Percentiles rank a stretch among this genome's conserved stretches.
These are phyloP conservation scores for Morbakka virulenta DNA, from an alignment of 30 jellyfish, hydroid and myxozoan species.

Conservation along the genomic window DNA sequence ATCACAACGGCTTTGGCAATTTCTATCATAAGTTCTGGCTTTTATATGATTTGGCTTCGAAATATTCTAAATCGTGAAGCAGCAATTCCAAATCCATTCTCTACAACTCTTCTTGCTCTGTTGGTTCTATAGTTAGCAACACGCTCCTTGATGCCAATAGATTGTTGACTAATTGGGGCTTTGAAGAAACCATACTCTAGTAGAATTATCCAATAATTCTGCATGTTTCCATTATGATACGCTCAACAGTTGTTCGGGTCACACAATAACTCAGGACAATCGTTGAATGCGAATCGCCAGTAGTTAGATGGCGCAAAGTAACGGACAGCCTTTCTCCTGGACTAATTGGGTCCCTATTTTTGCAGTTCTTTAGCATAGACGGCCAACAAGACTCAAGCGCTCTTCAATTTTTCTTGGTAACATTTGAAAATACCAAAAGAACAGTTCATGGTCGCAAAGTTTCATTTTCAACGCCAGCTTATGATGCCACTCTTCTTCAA, in stretches of 20 bases:
- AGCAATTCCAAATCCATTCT: constrained; percentile 61
- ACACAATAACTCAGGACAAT: constrained; percentile 66
- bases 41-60: constrained; percentile 64
- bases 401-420: constrained; percentile 29
- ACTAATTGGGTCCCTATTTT: constrained; percentile 35
- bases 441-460: constrained; percentile 44
- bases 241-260: constrained; percentile 51
- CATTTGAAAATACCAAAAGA: constrained; percentile 30
- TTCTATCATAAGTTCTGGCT: constrained; percentile 33
- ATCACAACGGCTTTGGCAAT: constrained; percentile 60
- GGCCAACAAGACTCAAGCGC: constrained; percentile 47
- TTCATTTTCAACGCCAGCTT: constrained; percentile 44
- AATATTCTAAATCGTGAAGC: constrained; percentile 59
- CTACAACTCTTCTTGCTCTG: constrained; percentile 63
- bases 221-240: constrained; percentile 47
- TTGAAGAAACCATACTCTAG: constrained; percentile 24
- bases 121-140: constrained; percentile 47
- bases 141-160: constrained; percentile 50
- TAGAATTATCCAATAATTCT: constrained; percentile 33
- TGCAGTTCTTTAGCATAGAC: constrained; percentile 15
- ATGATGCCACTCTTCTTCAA: constrained; percentile 32
- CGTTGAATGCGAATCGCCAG: constrained; percentile 69
- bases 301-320: constrained; percentile 60
- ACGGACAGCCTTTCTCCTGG: constrained; percentile 61
- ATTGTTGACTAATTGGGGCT: constrained; percentile 38